A percentile compares a stretch with the other conserved stretches of the same genome.
Conservation (phyloP, 2,888 invertebrate genomes). For the Lasius fuliginosus region DNA sequence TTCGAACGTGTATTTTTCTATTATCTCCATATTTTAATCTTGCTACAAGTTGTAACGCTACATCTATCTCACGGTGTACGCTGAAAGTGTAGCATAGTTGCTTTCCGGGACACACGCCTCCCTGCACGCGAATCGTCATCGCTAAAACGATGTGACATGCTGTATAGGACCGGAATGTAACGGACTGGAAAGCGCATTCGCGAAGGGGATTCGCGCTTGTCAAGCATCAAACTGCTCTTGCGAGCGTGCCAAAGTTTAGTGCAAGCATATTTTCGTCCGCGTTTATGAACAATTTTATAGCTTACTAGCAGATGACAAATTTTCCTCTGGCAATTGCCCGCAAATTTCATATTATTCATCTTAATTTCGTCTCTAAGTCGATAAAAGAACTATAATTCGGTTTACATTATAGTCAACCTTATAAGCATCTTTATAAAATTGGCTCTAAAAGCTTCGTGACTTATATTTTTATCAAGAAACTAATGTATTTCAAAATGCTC, state of each 20-base stretch:
- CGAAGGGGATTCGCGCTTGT: conserved; percentile 53
- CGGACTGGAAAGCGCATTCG: conserved; percentile 70
- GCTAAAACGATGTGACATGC: conserved; percentile 59
- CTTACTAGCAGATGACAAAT: not conserved
- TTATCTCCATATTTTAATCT: conserved; percentile 10
- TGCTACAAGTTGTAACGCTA: not conserved
- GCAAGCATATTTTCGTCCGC: not conserved
- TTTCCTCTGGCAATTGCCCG: not conserved
- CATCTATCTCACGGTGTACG: not conserved
- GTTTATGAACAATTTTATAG: not conserved
- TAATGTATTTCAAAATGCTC: not conserved
- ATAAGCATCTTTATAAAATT: not conserved
- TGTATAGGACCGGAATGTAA: conserved; percentile 67
- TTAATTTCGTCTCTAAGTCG: not conserved
- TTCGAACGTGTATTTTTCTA: not conserved
- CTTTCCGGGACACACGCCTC: conserved; percentile 35
- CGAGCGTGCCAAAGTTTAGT: conserved; percentile 18
- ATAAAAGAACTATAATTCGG: not conserved
- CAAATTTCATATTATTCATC: not conserved
- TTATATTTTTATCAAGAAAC: not conserved
- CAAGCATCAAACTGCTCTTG: conserved; percentile 65
- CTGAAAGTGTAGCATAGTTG: not conserved
- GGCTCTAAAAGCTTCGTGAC: not conserved
- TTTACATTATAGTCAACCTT: not conserved
- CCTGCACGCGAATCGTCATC: conserved; percentile 62